Base-by-base conservation (phyloP, 2,888 invertebrate genomes). In the Saturnia japonica region DNA sequence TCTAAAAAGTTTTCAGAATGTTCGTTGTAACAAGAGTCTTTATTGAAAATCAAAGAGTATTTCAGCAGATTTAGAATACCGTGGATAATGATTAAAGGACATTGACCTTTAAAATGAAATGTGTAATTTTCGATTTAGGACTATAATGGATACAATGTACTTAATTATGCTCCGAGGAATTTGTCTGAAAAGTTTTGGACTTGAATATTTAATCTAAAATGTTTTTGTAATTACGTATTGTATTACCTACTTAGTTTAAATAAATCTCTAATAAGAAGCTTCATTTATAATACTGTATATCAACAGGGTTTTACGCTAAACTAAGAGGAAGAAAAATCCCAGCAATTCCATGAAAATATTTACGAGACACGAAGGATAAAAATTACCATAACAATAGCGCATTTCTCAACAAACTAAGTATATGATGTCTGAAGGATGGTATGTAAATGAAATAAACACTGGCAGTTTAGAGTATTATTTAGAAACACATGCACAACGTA, bases 111-210 rank as follows among this genome's bases (percentile, higher is more conserved):
- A 62, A 25, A 62, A 28, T 28, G 60, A 6, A 34, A 62, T 28
- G 60, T 62, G 28, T 60, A 62, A 62, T 62, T 62, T 19, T 40
- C 22, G 16, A 19, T 64, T 64, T 40, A 6, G 40, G 64, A 64
- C 40, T 40, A 40, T 40, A 64, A n/a, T 8, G 8, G 7, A 64
- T 40, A 62, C 28, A 62, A 62, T 34, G 19, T 40, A 28, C 34
- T 64, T 40, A 64, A 40, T 64, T 19, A 64, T 40, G n/a, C 0
- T 40, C 64, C 16, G 40, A 64, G 8, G 19, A 40, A 8, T 40
- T 64, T 64, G 64, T 19, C 64, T 64, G 34, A 64, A 40, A 64
- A n/a, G 64, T 40, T 34, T 64, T 64, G 2, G 57, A 12, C 19
- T 40, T 1, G 19, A 40, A 34, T n/a, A 40, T 40, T 40, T 34